Percentiles rank a stretch among this genome's conserved stretches.
Conservation (phyloP, 2,888 invertebrate species). For the Geotrupes spiniger region DNA sequence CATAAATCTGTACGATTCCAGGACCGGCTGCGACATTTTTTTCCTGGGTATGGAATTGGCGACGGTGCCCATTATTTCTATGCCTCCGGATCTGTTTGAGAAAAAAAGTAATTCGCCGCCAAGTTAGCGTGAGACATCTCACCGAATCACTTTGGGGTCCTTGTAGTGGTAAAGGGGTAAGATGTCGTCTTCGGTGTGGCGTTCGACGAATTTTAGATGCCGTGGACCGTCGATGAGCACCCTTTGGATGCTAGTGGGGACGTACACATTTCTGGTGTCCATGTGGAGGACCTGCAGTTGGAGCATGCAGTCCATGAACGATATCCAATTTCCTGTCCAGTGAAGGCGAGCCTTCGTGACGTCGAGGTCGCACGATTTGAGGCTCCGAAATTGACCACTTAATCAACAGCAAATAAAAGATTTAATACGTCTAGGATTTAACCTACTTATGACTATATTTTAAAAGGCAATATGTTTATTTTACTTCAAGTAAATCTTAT, state of each 20-base stretch:
- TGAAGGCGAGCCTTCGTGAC: conserved; percentile 53
- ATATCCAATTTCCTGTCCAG: conserved; percentile 84
- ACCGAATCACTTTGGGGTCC: conserved; percentile 33
- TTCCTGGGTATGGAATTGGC: conserved; percentile 72
- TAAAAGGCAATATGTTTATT: too few relatives aligned
- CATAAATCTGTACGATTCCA: conserved; percentile 74
- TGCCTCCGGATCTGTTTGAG: conserved; percentile 63
- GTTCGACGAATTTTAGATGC: conserved; percentile 24
- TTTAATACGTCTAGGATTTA: too few relatives aligned
- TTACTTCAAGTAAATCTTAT: too few relatives aligned
- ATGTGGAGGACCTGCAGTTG: conserved; percentile 72
- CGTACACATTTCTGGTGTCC: conserved; percentile 65
- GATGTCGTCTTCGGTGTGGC: conserved; percentile 28
- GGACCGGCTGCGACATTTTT: conserved; percentile 67
- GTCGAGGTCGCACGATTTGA: conserved; percentile 28
- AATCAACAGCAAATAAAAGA: too few relatives aligned
- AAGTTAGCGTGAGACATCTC: conserved; percentile 19
- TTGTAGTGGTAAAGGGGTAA: conserved; percentile 47
- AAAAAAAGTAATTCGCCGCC: background rate
- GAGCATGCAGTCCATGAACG: conserved; percentile 84
- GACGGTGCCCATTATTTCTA: conserved; percentile 73
- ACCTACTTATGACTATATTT: too few relatives aligned
- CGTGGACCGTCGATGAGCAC: conserved; percentile 25
- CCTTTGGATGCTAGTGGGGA: conserved; percentile 56
- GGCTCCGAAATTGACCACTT: conserved; percentile 33